Evolutionary conservation across 2,888 invertebrate species (phyloP), one percentile per base, ranked within the genome.

Genomic region (Dicyrtoma fusca): DNA sequence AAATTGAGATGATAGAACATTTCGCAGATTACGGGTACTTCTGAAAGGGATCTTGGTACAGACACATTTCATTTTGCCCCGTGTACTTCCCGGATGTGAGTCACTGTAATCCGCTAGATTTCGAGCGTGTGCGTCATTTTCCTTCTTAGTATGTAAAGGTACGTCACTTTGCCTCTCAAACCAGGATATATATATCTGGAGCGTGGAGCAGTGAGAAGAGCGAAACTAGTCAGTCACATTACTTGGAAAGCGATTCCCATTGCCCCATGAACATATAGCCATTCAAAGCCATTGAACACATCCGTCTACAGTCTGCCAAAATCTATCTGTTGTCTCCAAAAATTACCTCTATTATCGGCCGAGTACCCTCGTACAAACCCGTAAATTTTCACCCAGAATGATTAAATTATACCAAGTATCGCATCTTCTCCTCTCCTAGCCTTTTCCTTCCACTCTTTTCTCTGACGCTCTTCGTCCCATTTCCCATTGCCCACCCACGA

Each of bases 281-380:
- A 69, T 69, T 69, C 47, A 69, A 57, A 72, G 61, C 69, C 75
- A 73, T 75, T 75, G 73, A 75, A 73, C 63, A 73, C 75, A 75
- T 75, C 75, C 73, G 75, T 75, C 75, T 72, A 75, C 73, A 68
- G 71, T 51, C 69, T 73, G 73, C 73, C 75, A 73, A 75, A 74
- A 74, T 70, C 74, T 69, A 69, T 74, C 74, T 69, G 71, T 72
- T 72, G 68, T 69, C 74, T 69, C 74, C 64, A 74, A 69, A 74
- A 69, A 69, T 69, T 65, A 68, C 69, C 49, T 34, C 68, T 57
- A 71, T 71, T 71, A 71, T 71, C 71, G 63, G 71, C 63, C 63
- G 71, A 71, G 71, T 63, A 34, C 57, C 63, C 63, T 62, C 62
- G 63, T 61, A 61, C 42, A 26, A 49, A 26, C 47, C 62, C 69